Percentiles rank a stretch among this genome's conserved stretches.
These are phyloP conservation scores for Napeogenes inachia DNA, from an alignment of 2,888 invertebrate genomes.

Conservation along the genomic window DNA sequence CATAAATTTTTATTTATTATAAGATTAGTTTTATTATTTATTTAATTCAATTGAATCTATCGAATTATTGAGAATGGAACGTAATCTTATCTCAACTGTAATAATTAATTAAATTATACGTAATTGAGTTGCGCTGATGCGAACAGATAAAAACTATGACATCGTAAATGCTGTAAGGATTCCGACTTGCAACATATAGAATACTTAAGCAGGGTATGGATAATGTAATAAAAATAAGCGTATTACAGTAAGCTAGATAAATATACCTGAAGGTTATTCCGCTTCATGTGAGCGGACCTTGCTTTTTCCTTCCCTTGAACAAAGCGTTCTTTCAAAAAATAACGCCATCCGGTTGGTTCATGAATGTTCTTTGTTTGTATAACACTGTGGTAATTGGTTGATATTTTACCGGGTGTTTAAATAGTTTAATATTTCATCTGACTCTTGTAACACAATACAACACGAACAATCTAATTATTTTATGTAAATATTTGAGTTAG, in stretches of 20 bases:
- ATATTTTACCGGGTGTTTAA: too few species aligned
- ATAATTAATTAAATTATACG: too few species aligned
- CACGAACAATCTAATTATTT: too few species aligned
- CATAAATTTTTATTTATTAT: too few species aligned
- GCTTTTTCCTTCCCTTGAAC: constrained; percentile 15
- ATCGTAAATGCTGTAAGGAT: constrained; percentile 23
- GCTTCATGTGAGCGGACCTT: constrained; percentile 14
- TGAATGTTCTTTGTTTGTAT: constrained; percentile 13
- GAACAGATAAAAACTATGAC: constrained; percentile 18
- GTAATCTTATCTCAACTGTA: too few species aligned
- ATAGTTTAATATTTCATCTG: too few species aligned
- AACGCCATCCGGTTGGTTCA: constrained; percentile 2
- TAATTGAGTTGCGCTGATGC: constrained; percentile 14
- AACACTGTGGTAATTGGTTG: constrained; percentile 1
- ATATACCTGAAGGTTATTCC: constrained; percentile 28
- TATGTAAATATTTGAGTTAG: too few species aligned
- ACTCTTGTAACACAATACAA: too few species aligned
- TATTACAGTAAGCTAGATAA: constrained; percentile 33
- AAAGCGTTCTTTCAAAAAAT: constrained; percentile 16
- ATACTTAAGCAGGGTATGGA: constrained; percentile 25
- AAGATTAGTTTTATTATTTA: too few species aligned
- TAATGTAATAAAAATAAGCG: constrained; percentile 34
- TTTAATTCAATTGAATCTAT: too few species aligned
- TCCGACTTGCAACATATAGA: constrained; percentile 19
- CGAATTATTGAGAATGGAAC: too few species aligned